Base-by-base conservation (phyloP, 2,888 invertebrate genomes). In the Chrysolina americana region DNA sequence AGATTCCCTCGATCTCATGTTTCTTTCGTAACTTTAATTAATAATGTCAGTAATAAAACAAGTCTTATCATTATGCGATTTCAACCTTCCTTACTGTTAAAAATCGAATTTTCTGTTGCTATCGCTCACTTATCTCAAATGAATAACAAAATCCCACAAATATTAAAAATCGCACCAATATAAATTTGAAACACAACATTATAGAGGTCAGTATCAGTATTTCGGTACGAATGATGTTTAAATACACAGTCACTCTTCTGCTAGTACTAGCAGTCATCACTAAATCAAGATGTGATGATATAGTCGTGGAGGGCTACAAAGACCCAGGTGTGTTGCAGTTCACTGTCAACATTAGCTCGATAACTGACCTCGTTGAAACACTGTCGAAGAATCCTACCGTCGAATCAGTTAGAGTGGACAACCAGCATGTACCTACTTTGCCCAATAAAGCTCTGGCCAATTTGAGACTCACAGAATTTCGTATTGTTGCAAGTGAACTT, bases 261-360 rank as follows among this genome's bases (percentile, higher is more conserved):
- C 13, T 66, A 15, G 10, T 47, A n/a, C 11, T n/a, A 21, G n/a
- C 47, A n/a, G 19, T 36, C 10, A 68, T 50, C 53, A 36, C 8
- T 50, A 44, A 44, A 15, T 2, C 50, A 50, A 53, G 50, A n/a
- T 53, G 68, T 21, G 68, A 50, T n/a, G 66, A 4, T 66, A 53
- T 65, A 48, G n/a, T 23, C 17, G 53, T 68, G 41, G 53, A 53
- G 41, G 53, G 21, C 1, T 68, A 68, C 19, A 68, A 36, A 56
- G 53, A 68, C 6, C 19, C 17, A 17, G 56, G 11, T 13, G 53
- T 13, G 0, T 0, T 68, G 15, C 23, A 44, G 8, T n/a, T 59
- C 6, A 62, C 36, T 11, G 15, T 53, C 17, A 69, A 19, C 15
- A 41, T 69, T 4, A 19, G 41, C 41, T 15, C 64, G 13, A 41